These are phyloP conservation scores for Bubo blakistoni DNA, from an alignment of 2,113 vertebrate genomes.

Conservation along the genomic window DNA sequence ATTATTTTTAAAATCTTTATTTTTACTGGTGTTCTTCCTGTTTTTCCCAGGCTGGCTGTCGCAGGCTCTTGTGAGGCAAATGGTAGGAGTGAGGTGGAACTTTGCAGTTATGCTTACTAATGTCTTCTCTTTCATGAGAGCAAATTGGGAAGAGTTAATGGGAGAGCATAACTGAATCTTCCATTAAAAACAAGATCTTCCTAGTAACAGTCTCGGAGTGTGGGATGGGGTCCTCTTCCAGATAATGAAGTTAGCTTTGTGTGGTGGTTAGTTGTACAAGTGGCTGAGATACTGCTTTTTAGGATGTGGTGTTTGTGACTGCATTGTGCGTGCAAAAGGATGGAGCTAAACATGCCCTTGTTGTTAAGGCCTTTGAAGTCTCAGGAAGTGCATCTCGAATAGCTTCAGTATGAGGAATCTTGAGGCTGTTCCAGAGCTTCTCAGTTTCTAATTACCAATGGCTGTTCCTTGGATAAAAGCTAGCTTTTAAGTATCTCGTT, in stretches of 20 bases:
- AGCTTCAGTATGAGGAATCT: constrained; percentile 35
- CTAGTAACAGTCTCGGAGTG: not conserved
- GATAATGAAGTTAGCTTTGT: not conserved
- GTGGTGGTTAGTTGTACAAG: not conserved
- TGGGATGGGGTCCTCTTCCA: not conserved
- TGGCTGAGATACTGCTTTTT: not conserved
- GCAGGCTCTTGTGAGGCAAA: not conserved
- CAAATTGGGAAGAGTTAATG: not conserved
- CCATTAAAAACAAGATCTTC: not conserved
- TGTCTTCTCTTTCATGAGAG: not conserved
- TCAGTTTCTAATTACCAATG: constrained; percentile 22
- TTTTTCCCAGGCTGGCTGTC: not conserved
- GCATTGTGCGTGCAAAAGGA: not conserved
- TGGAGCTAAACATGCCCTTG: constrained; percentile 22
- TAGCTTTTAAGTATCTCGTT: not conserved
- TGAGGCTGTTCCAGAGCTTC: constrained; percentile 39
- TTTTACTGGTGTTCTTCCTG: not conserved
- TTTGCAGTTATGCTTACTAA: not conserved
- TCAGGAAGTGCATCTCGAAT: constrained; percentile 44
- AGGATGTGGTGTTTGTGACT: not conserved
- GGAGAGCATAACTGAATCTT: not conserved
- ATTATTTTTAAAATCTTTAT: not conserved
- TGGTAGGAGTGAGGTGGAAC: not conserved
- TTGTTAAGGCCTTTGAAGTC: constrained; percentile 53
- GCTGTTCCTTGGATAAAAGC: constrained; percentile 2